Evolutionary conservation across 2,113 vertebrate species (phyloP).

Genomic region (Mesitornis unicolor): DNA sequence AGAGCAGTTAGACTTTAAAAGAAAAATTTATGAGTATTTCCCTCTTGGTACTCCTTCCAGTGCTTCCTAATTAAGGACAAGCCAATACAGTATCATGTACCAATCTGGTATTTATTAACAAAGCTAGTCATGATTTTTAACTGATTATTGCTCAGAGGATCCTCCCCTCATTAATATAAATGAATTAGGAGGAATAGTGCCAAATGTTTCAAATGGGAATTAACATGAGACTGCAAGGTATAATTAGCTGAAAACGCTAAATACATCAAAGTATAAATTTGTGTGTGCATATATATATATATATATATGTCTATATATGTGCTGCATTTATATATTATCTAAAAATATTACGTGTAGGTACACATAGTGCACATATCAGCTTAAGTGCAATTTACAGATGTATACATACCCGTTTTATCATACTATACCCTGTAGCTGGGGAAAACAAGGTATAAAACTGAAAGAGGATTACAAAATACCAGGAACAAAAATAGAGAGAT

Average conservation of each 20-base stretch:
- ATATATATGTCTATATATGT: background rate
- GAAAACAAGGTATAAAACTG: background rate
- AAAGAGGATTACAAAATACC: background rate
- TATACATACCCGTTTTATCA: background rate
- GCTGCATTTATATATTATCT: background rate
- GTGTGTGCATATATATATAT: background rate
- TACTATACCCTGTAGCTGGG: background rate
- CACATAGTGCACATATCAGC: background rate
- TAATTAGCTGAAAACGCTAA: constrained; percentile 67
- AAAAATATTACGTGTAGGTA: constrained; percentile 14
- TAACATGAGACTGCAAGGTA: constrained; percentile 61
- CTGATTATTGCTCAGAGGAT: constrained; percentile 66
- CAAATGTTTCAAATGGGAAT: constrained; percentile 68
- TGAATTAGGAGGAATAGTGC: constrained; percentile 65
- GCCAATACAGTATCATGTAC: constrained; percentile 52
- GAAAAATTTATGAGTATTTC: constrained; percentile 60
- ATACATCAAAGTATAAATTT: constrained; percentile 65
- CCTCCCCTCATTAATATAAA: constrained; percentile 72
- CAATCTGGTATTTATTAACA: constrained; percentile 72
- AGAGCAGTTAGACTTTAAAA: constrained; percentile 54
- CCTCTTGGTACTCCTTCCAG: constrained; percentile 55
- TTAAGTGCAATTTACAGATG: constrained; percentile 6
- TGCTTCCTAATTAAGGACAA: constrained; percentile 66
- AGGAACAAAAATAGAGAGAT: background rate
- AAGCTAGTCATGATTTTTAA: constrained; percentile 69